Base-by-base conservation (phyloP, 1,140 invertebrate species). In the Heliconius nattereri region DNA sequence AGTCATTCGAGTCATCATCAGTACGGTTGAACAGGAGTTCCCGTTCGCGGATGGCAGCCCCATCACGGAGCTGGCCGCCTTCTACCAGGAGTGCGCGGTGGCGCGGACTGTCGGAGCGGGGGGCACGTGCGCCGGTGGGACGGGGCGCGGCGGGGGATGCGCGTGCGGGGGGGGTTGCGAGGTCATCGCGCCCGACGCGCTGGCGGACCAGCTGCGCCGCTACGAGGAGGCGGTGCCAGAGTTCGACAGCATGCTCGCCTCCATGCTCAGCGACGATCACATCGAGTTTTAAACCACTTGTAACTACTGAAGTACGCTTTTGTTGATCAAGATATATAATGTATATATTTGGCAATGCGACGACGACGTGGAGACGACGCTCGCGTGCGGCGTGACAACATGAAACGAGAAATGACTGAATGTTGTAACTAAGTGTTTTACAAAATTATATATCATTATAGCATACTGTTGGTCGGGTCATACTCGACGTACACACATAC, bases 41-140 rank as follows among this genome's bases (percentile, higher is more conserved):
- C 90, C 92, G 20, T 94, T 94, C 80, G 91, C 92, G 23, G 91
- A 93, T 40, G 92, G 92, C 73, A 94, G 92, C 78, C 92, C 92
- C 0, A 91, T 94, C 76, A 88, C 91, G 0, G 92, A 94, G 35
- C 78, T 94, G 73, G 92, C 92, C 0, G 90, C 87, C 57, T 94
- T 94, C 84, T 94, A 94, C 82, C 90, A 90, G n/a, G 91, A 94
- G 75, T 94, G 92, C 72, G 60, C 92, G 20, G 87, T 89, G 52
- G 91, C 91, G n/a, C 78, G 89, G 8, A 88, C 90, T 0, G 89
- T 88, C 37, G 88, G 87, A 7, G 88, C 87, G 26, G 45, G 86
- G 1, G 20, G 20, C n/a, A n/a, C n/a, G 54, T 57, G 76, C 29
- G 32, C 29, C 85, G 1, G 78, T 7, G 78, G 40, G 70, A 2